Base-by-base conservation (phyloP, 2,888 invertebrate species). In the Labia minor region DNA sequence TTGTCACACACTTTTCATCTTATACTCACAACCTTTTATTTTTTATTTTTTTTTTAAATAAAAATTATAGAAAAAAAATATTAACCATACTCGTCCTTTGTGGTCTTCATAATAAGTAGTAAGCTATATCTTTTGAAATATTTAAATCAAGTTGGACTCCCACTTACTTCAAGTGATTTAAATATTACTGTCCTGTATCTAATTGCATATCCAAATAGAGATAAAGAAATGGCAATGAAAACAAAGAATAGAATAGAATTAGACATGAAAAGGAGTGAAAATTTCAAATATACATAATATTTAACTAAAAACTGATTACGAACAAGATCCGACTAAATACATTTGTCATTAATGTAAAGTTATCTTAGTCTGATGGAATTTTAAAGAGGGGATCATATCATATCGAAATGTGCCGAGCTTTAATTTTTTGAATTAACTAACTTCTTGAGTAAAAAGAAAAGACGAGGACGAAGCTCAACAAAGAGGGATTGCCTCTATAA, bases 401-500 rank as follows among this genome's bases (percentile, higher is more conserved):
- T 14, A n/a, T 16, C n/a, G 14, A 49, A 11, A n/a, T 16, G 49
- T 49, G 49, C 14, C 49, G 49, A 16, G 49, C 49, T 49, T 49
- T 49, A 49, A 49, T 49, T 49, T 49, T 49, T 49, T 49, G 49
- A 49, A 49, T 49, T 49, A 49, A 49, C 49, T 49, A 49, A 49
- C 49, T 49, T 49, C 49, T 49, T 49, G n/a, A n/a, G 16, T 49
- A 14, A 49, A 49, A 49, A 33, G 33, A 49, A 49, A 49, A 14
- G 49, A 49, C 3, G 16, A 49, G 16, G 49, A n/a, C 3, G 26
- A 3, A 26, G 26, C 26, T 26, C 26, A 26, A 26, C 26, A 8
- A 26, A 26, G 26, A 26, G 26, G 26, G 26, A 26, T 26, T 26
- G 26, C 26, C 26, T 3, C 49, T 49, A 49, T 49, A 49, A 49